These are phyloP conservation scores for Heteromyza rotundicornis DNA, from an alignment of 2,888 invertebrate species.

Conservation along the genomic window DNA sequence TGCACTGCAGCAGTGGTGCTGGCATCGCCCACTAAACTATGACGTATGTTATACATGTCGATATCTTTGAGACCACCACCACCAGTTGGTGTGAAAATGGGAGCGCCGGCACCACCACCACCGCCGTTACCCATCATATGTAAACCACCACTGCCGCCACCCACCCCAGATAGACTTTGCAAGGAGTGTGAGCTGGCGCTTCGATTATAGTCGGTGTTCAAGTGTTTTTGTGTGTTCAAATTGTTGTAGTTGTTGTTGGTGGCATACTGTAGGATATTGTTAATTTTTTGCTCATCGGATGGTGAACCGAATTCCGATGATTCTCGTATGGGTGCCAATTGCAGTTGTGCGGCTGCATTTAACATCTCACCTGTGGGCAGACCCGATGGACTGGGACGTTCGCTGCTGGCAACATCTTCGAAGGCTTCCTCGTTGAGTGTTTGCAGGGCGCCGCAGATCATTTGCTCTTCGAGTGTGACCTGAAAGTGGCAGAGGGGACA, in stretches of 20 bases:
- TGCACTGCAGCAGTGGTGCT: conserved; percentile 39
- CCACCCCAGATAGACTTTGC: conserved; percentile 52
- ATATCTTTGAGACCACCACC: conserved; percentile 32
- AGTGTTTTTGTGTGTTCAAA: conserved; percentile 38
- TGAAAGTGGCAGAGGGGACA: conserved; percentile 56
- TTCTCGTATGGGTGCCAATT: conserved; percentile 63
- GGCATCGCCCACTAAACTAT: conserved; percentile 42
- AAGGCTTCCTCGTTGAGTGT: conserved; percentile 92
- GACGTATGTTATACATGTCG: conserved; percentile 39
- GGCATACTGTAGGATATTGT: conserved; percentile 43
- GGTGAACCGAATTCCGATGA: conserved; percentile 63
- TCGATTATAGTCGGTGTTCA: conserved; percentile 48
- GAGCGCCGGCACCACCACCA: conserved; percentile 28
- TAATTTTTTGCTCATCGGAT: conserved; percentile 56
- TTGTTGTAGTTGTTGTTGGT: conserved; percentile 34
- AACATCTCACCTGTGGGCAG: conserved; percentile 65
- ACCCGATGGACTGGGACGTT: conserved; percentile 67
- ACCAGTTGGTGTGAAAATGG: conserved; percentile 27
- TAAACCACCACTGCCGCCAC: conserved; percentile 33
- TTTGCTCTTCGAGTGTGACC: conserved; percentile 93
- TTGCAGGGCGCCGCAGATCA: conserved; percentile 92
- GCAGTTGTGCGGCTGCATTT: conserved; percentile 60
- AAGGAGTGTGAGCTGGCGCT: conserved; percentile 57
- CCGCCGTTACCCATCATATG: conserved; percentile 42
- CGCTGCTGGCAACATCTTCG: conserved; percentile 85